Evolutionary conservation across 2,797 vertebrate genomes (phyloP).

Genomic region (Limosa lapponica): DNA sequence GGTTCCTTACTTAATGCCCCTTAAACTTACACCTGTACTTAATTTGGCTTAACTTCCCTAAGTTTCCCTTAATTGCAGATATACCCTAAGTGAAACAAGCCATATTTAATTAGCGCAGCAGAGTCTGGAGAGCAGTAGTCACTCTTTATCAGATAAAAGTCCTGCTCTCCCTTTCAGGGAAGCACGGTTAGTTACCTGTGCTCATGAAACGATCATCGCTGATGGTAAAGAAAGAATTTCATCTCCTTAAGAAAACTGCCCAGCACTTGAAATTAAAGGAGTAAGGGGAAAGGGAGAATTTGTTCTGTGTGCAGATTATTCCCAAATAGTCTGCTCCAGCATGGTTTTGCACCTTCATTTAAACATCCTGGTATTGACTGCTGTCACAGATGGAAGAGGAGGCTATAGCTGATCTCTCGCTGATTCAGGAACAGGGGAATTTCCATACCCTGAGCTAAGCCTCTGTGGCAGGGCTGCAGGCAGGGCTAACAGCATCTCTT

Average conservation of each 20-base stretch:
- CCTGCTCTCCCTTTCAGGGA: neutral
- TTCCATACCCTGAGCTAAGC: neutral
- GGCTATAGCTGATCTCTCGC: neutral
- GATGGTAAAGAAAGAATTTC: neutral
- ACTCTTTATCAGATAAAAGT: neutral
- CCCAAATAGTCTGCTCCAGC: neutral
- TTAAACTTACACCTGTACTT: conserved; percentile 23
- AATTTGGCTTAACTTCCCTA: conserved; percentile 8
- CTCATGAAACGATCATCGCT: neutral
- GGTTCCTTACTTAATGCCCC: neutral
- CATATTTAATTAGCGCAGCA: neutral
- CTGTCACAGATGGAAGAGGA: neutral
- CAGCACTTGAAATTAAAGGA: neutral
- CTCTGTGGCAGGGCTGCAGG: neutral
- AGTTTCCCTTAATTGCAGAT: neutral
- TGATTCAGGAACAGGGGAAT: neutral
- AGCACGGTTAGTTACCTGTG: neutral
- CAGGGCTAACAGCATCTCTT: neutral
- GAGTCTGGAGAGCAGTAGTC: neutral
- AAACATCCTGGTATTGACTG: neutral
- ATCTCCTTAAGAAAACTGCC: neutral
- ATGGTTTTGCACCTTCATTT: neutral
- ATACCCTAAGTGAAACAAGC: neutral
- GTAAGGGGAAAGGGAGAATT: neutral
- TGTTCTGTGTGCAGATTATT: neutral